A percentile compares a stretch with the other conserved stretches of the same genome.
Conservation (phyloP, 1,140 invertebrate species). For the Zaprionus davidi region DNA sequence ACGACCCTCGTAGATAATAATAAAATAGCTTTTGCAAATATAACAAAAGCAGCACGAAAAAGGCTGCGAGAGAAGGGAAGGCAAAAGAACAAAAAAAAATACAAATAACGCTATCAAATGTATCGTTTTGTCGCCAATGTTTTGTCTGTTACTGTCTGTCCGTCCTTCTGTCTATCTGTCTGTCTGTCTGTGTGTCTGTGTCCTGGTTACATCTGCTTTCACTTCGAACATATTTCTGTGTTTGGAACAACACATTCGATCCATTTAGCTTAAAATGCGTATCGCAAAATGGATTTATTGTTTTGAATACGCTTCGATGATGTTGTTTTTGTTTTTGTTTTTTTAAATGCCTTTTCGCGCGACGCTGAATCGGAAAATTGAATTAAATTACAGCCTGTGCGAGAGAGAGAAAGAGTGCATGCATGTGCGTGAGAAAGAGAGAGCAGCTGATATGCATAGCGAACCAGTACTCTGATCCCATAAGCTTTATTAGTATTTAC, state of each 20-base stretch:
- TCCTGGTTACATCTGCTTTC: conserved; percentile 30
- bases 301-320: conserved; percentile 44
- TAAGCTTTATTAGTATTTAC: conserved; percentile 52
- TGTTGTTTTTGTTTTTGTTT: conserved; percentile 42
- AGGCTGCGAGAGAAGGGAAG: neutral
- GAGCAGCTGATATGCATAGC: too few species aligned
- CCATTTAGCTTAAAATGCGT: conserved; percentile 35
- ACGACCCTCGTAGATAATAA: too few species aligned
- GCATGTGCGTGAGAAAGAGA: neutral
- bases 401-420: neutral
- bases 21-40: conserved; percentile 80
- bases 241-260: conserved; percentile 48
- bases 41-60: conserved; percentile 43
- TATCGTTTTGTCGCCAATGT: conserved; percentile 7
- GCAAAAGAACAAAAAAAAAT: neutral
- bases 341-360: conserved; percentile 58
- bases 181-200: neutral
- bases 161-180: neutral
- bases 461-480: conserved; percentile 30
- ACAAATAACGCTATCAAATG: conserved; percentile 1
- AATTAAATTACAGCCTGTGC: conserved; percentile 69
- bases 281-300: conserved; percentile 70
- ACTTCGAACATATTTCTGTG: conserved; percentile 34
- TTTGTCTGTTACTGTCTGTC: neutral
- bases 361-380: conserved; percentile 61